phyloP scores from a whole-genome alignment of 2,113 vertebrate species.

The Sardina pilchardus region DNA sequence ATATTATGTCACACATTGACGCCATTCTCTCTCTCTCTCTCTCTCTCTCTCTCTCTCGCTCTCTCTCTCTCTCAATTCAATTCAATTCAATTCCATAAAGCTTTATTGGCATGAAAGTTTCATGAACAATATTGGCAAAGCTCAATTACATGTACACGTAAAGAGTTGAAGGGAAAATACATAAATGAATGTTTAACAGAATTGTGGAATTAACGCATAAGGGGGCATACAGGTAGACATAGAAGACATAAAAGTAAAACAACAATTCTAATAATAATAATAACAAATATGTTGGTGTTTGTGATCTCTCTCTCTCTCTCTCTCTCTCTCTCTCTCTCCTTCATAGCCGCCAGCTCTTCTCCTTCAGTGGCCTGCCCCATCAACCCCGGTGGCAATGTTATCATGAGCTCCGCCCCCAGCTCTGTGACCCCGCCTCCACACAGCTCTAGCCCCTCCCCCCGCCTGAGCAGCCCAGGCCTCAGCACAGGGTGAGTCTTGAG shows the following conservation, averaged over 20 bases:
- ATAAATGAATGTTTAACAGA: no score
- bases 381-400: constrained; percentile 74
- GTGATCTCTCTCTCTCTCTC: constrained; percentile 19
- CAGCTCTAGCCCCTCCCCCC: constrained; percentile 81
- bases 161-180: no score
- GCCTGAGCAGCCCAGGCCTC: constrained; percentile 74
- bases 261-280: no score
- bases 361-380: constrained; percentile 77
- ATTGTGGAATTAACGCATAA: no score
- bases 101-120: no score
- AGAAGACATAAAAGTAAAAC: no score
- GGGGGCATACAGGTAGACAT: no score
- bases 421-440: constrained; percentile 80
- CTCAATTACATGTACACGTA: no score
- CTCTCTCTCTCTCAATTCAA: no score
- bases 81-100: no score
- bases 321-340: not conserved
- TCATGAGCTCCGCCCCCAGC: constrained; percentile 74
- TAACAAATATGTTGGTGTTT: no score
- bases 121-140: no score
- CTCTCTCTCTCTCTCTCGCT: not conserved
- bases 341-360: constrained; percentile 76
- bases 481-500: constrained; percentile 76
- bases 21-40: not conserved
- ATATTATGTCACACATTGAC: not conserved